Evolutionary conservation across 2,888 invertebrate genomes (phyloP).

Genomic region (Koerneria pararmatus): DNA sequence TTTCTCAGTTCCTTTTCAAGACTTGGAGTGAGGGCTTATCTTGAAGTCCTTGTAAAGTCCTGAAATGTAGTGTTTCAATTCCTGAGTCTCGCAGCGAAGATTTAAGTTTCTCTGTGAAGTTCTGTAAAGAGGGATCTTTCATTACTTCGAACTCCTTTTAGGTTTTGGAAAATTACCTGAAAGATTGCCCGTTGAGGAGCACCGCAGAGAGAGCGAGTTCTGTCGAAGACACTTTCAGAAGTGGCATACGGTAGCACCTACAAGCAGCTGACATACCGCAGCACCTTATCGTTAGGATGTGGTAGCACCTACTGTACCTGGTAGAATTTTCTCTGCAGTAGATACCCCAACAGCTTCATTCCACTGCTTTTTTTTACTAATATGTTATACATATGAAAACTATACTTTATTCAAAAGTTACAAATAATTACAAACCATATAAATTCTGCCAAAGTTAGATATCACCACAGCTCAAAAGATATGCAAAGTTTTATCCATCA

Average conservation of each 20-base stretch:
- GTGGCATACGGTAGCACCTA: not conserved
- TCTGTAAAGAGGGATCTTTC: no score
- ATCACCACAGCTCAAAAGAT: not conserved
- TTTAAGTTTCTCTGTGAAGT: no score
- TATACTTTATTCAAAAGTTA: not conserved
- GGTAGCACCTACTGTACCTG: no score
- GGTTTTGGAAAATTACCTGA: not conserved
- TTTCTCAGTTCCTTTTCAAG: no score
- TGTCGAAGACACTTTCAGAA: no score
- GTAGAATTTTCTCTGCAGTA: no score
- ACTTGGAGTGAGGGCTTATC: no score
- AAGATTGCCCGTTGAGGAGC: not conserved
- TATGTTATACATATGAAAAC: not conserved
- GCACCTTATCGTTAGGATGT: no score
- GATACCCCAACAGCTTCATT: not conserved
- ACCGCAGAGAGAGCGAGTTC: not conserved
- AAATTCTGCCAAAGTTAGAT: not conserved
- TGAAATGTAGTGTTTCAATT: no score
- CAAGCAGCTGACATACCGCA: not conserved
- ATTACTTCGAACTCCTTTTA: no score
- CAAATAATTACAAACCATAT: not conserved
- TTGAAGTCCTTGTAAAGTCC: no score
- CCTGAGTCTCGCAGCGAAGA: no score
- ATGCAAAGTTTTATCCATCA: not conserved
- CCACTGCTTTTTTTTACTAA: not conserved